A percentile compares a stretch with the other conserved stretches of the same genome.
Conservation (phyloP, 2,797 vertebrate species). For the Paratrypauchen microcephalus region DNA sequence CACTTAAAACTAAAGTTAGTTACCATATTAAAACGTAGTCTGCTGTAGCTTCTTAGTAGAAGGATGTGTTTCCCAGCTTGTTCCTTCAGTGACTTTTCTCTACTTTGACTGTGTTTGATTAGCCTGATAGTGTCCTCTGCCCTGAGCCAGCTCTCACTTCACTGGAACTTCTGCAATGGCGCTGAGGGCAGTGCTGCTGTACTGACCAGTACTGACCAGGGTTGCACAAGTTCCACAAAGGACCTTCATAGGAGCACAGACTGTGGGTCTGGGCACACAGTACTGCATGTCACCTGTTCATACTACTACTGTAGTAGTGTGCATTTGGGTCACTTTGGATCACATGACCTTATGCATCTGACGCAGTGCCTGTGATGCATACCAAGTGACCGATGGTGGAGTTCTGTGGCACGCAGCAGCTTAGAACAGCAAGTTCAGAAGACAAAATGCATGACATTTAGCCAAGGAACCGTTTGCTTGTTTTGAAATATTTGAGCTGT, state of each 20-base stretch:
- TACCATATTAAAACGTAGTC: neutral
- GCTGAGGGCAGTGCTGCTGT: neutral
- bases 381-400: conserved; percentile 4
- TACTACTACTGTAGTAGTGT: conserved; percentile 3
- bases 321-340: neutral
- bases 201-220: conserved; percentile 13
- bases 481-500: neutral
- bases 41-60: neutral
- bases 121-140: conserved; percentile 4
- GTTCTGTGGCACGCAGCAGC: conserved; percentile 1
- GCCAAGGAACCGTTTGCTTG: neutral
- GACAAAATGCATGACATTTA: neutral
- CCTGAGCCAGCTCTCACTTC: neutral
- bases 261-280: conserved; percentile 5
- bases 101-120: neutral
- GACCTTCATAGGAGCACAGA: conserved; percentile 10
- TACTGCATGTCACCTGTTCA: conserved; percentile 7
- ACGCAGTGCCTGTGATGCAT: conserved; percentile 4
- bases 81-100: neutral
- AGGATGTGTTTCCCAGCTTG: neutral
- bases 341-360: conserved; percentile 13
- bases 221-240: conserved; percentile 12
- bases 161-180: conserved; percentile 4
- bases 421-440: neutral
- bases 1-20: neutral